A percentile compares a stretch with the other conserved stretches of the same genome.
Conservation (phyloP, 1,140 invertebrate species). For the Pararge aegeria region DNA sequence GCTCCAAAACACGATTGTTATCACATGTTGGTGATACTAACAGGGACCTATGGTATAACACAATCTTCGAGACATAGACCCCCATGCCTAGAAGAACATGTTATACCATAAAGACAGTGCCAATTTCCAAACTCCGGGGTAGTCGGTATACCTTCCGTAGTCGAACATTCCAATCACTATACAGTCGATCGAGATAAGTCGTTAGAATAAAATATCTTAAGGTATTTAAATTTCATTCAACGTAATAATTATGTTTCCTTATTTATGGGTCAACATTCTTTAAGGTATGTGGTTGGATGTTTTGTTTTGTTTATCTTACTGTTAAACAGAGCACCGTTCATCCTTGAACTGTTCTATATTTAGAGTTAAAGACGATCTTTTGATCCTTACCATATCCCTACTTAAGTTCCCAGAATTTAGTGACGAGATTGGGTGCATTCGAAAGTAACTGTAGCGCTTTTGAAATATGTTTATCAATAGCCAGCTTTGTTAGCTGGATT, state of each 20-base stretch:
- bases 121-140: no score
- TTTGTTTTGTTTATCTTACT: slow-evolving; percentile 41
- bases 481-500: neutral
- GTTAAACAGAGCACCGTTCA: slow-evolving; percentile 38
- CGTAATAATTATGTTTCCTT: slow-evolving; percentile 17
- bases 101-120: no score
- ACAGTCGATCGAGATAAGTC: no score
- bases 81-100: no score
- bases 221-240: neutral
- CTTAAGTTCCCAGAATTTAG: slow-evolving; percentile 22
- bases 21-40: no score
- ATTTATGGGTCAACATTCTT: slow-evolving; percentile 56
- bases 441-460: neutral
- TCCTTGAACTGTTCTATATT: slow-evolving; percentile 44
- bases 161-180: no score
- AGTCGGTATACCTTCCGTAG: no score
- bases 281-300: slow-evolving; percentile 33
- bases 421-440: slow-evolving; percentile 18
- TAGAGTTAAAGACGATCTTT: slow-evolving; percentile 36
- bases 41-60: no score
- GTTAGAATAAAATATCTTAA: neutral
- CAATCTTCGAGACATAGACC: no score
- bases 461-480: neutral
- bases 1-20: no score
- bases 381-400: slow-evolving; percentile 28